Percentiles rank a stretch among this genome's conserved stretches.
Evolutionary conservation across 2,113 vertebrate species (phyloP).

Genomic region (Microtus pennsylvanicus): DNA sequence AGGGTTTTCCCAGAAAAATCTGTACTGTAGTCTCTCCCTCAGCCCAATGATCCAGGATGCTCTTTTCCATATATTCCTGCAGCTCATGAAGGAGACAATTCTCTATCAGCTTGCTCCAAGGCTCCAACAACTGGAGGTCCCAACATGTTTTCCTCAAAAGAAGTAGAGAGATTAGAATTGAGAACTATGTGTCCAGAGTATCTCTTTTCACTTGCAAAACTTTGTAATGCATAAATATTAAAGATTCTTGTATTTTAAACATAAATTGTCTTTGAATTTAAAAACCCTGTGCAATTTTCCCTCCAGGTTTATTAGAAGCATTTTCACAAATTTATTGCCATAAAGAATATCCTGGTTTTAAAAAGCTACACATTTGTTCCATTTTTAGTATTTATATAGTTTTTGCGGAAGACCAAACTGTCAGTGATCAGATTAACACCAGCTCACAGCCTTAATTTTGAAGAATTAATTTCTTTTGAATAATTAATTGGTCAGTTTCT

Average conservation of each 20-base stretch:
- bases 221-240: neutral
- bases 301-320: constrained; percentile 24
- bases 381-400: constrained; percentile 32
- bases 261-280: constrained; percentile 16
- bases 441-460: neutral
- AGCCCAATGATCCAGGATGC: neutral
- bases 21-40: neutral
- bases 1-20: neutral
- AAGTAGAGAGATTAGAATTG: neutral
- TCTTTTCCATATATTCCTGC: neutral
- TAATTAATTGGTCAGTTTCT: constrained; percentile 32
- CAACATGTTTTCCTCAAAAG: neutral
- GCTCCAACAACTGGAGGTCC: neutral
- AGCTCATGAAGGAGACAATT: neutral
- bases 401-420: constrained; percentile 6
- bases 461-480: constrained; percentile 53
- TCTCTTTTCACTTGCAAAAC: neutral
- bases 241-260: neutral
- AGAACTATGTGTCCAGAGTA: neutral
- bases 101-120: neutral
- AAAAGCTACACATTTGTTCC: constrained; percentile 24
- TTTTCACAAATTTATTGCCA: constrained; percentile 45
- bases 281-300: constrained; percentile 33
- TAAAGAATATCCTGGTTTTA: constrained; percentile 47
- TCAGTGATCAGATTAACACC: constrained; percentile 17